Evolutionary conservation across 2,113 vertebrate species (phyloP), one percentile per base, ranked within the genome.

Genomic region (Riparia riparia): DNA sequence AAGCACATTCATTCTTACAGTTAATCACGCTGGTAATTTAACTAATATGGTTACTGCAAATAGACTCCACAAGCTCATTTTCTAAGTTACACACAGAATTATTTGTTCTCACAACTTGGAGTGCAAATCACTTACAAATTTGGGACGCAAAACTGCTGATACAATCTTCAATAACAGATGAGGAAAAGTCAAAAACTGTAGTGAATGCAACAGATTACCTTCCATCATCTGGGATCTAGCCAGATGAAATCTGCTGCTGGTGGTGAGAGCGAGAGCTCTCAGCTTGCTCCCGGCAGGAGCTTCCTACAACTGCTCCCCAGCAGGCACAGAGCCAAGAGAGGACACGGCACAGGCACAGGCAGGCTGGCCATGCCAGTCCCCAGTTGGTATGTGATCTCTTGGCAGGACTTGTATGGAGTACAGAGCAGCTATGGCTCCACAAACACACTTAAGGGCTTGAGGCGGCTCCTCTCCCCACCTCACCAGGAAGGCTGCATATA

Each of bases 11-110:
- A 86, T 86, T 94, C 93, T 90, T 92, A 77, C 50, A 63, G 82
- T 86, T 96, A 96, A 95, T 96, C 86, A 93, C 51, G 69, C 58
- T 93, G 65, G 65, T 94, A 92, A 93, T 95, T 95, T 92, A 95
- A 89, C 93, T 96, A 95, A 89, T 81, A 80, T 66, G 90, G 89
- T 96, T 81, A 86, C 72, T 92, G 61, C 93, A 96, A 94, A 96
- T 77, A 95, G 79, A 93, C 64, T 92, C 68, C 7, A 3, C 47
- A 64, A 76, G 60, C 73, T 72, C 31, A 89, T 91, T 91, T 94
- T 79, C 65, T 89, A 81, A 84, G 82, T 82, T 68, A 91, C 1
- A 24, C 28, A 63, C 2, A 9, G 64, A 94, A 93, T 83, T 88
- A 81, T 41, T 91, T 86, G 71, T 85, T 90, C 64, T 68, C 71